These are phyloP conservation scores for Corythoichthys haematopterus DNA, from an alignment of 2,113 vertebrate genomes.

Conservation along the genomic window DNA sequence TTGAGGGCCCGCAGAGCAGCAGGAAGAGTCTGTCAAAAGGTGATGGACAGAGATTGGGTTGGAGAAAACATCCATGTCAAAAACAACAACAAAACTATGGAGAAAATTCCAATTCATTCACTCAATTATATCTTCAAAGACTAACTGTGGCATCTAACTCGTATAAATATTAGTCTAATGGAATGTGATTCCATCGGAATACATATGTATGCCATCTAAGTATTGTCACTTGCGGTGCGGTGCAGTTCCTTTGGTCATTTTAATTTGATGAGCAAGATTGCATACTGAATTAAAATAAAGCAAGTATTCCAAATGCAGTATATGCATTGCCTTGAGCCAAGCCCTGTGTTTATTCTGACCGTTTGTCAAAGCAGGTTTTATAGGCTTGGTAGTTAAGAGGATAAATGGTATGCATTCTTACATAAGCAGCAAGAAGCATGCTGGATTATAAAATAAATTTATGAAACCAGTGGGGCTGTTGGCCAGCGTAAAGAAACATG, in stretches of 20 bases:
- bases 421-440: slow-evolving; percentile 25
- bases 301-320: not conserved
- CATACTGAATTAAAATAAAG: not conserved
- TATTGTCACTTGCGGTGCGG: not conserved
- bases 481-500: not conserved
- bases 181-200: not conserved
- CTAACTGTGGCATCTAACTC: not conserved
- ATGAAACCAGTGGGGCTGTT: slow-evolving; percentile 36
- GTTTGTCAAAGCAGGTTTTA: slow-evolving; percentile 46
- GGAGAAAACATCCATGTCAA: not conserved
- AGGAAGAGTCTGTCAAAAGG: slow-evolving; percentile 79
- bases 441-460: slow-evolving; percentile 43
- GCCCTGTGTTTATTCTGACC: slow-evolving; percentile 19
- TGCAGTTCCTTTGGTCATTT: not conserved
- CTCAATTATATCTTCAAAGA: not conserved
- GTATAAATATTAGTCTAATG: not conserved
- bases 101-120: not conserved
- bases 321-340: not conserved
- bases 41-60: not conserved
- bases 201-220: not conserved
- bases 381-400: slow-evolving; percentile 34
- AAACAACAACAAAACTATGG: not conserved
- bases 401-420: slow-evolving; percentile 45
- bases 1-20: slow-evolving; percentile 93
- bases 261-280: not conserved